Evolutionary conservation across 2,113 vertebrate genomes (phyloP).

Genomic region (Gasterosteus aculeatus): DNA sequence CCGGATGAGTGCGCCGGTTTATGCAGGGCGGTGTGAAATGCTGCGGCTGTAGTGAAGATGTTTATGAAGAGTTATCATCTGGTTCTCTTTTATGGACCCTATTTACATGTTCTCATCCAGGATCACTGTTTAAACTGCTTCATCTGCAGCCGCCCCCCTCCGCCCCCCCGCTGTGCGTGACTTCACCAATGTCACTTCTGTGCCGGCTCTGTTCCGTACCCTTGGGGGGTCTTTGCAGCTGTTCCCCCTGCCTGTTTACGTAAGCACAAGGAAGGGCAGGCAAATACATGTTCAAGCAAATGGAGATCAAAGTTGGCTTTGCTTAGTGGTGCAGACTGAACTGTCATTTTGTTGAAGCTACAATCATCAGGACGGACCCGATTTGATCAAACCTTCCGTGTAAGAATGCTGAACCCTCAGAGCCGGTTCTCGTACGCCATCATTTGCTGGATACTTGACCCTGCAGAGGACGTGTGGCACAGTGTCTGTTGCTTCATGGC

Average conservation of each 20-base stretch:
- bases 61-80: too few species aligned
- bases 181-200: neutral
- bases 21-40: neutral
- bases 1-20: neutral
- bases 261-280: neutral
- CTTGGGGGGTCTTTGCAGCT: neutral
- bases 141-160: neutral
- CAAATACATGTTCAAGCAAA: neutral
- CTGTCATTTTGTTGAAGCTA: neutral
- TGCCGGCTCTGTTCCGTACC: neutral
- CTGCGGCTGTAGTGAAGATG: neutral
- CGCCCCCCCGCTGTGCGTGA: too few species aligned
- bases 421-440: slow-evolving; percentile 27
- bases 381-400: slow-evolving; percentile 25
- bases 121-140: neutral
- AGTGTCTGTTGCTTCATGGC: slow-evolving; percentile 62
- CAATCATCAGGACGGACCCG: neutral
- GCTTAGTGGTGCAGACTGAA: neutral
- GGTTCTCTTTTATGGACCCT: too few species aligned
- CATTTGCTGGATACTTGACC: slow-evolving; percentile 56
- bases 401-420: slow-evolving; percentile 41
- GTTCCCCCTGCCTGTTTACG: neutral
- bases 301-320: neutral
- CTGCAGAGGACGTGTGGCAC: slow-evolving; percentile 59
- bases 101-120: neutral